Percentiles rank a stretch among this genome's conserved stretches.
phyloP scores from a whole-genome alignment of 2,113 vertebrate genomes.

The Mesoclemmys tuberculata region DNA sequence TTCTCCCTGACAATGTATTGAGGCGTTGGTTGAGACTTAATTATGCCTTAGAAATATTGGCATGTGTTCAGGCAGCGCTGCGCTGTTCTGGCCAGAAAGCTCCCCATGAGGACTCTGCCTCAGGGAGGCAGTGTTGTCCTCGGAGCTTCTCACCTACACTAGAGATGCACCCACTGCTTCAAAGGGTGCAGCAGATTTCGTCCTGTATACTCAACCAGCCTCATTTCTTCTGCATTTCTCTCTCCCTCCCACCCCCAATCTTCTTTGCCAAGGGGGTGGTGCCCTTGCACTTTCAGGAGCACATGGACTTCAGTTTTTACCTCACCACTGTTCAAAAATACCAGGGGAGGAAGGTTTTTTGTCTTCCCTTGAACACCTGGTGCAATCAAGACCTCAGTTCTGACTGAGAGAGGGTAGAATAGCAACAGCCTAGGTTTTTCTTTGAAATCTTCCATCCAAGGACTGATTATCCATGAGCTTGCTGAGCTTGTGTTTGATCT shows the following conservation, averaged over 20 bases:
- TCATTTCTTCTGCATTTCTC: fast-evolving
- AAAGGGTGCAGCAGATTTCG: not conserved
- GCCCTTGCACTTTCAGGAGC: not conserved
- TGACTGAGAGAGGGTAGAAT: not conserved
- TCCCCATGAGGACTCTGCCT: not conserved
- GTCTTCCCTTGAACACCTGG: not conserved
- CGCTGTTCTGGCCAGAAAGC: not conserved
- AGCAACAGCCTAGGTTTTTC: not conserved
- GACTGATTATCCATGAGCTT: not conserved
- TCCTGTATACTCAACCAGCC: not conserved
- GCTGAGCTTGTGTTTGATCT: not conserved
- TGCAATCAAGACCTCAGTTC: not conserved
- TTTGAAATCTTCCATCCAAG: not conserved
- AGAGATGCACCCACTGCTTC: not conserved
- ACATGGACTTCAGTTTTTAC: not conserved
- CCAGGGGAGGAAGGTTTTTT: not conserved
- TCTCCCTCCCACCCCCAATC: not conserved
- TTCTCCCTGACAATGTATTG: not conserved
- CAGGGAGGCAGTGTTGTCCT: not conserved
- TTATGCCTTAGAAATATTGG: not conserved
- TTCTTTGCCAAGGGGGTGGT: not conserved
- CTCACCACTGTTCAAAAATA: fast-evolving
- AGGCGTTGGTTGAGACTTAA: not conserved
- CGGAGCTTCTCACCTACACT: not conserved
- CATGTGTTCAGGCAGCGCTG: not conserved